Base-by-base conservation (phyloP, 1,140 invertebrate species). In the Drosophila prosaltans region DNA sequence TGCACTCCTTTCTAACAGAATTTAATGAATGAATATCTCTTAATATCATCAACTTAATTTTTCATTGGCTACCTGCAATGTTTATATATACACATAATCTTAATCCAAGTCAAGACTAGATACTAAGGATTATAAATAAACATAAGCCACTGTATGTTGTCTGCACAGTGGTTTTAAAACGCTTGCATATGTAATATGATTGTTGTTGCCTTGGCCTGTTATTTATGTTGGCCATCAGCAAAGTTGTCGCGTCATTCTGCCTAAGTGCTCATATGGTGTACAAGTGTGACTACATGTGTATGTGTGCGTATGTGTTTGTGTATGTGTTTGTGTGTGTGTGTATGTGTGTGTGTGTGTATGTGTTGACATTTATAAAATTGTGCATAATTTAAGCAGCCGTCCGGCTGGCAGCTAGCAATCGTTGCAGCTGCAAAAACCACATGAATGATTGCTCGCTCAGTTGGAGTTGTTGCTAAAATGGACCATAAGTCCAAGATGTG, bases 291-390 rank as follows among this genome's bases (percentile, higher is more conserved):
- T 57, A 11, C 28, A 7, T 6, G 32, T 36, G 32, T 7, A 36
- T 36, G 6, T 39, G 9, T 41, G n/a, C 61, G n/a, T 30, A 10
- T 24, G 16, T 30, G 39, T n/a, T n/a, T 40, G 30, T 40, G 36
- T 60, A 45, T 30, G n/a, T 28, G 74, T 69, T 41, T 65, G 72
- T 16, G 16, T 16, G 62, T 30, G 39, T 40, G 30, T 40, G 36
- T 60, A 45, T 30, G n/a, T 28, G 74, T 69, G 54, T 65, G 72
- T 16, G 16, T 16, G 62, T 61, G 65, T 77, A 69, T 65, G 73
- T 60, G 62, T 66, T 71, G 65, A 67, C 60, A 78, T 78, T 78
- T 78, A 78, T 78, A 78, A 78, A 78, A 78, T 78, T 72, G 74
- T 78, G 76, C 76, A 78, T 78, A 78, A 78, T 78, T 78, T 78